Evolutionary conservation across 2,888 invertebrate species (phyloP).

Genomic region (Coenonympha glycerion): DNA sequence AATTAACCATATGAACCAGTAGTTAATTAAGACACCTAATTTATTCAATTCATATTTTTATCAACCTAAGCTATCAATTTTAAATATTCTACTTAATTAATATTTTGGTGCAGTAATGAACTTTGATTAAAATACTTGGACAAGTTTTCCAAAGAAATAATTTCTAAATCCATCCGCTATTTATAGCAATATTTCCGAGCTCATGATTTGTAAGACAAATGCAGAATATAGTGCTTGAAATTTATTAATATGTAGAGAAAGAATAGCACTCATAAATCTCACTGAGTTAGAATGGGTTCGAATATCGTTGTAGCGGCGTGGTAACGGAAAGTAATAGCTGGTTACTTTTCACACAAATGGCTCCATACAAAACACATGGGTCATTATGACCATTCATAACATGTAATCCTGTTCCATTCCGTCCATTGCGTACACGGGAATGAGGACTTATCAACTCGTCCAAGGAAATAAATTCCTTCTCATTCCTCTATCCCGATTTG

Average conservation of each 20-base stretch:
- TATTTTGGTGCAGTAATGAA: no score
- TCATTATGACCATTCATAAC: conserved; percentile 23
- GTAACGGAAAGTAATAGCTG: conserved; percentile 10
- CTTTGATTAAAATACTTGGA: no score
- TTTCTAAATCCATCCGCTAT: no score
- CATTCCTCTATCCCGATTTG: conserved; percentile 53
- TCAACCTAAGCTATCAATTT: no score
- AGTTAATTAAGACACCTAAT: neutral
- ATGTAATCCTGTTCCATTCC: conserved; percentile 32
- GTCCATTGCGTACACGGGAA: conserved; percentile 38
- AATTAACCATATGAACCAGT: neutral
- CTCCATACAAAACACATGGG: conserved; percentile 10
- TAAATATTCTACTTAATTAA: no score
- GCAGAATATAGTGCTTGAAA: no score
- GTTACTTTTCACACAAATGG: conserved; percentile 19
- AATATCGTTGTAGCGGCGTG: neutral
- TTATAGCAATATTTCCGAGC: no score
- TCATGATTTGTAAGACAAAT: no score
- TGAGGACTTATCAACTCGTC: conserved; percentile 34
- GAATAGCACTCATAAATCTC: conserved; percentile 25
- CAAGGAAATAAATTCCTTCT: conserved; percentile 48
- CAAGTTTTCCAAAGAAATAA: no score
- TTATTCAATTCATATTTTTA: no score
- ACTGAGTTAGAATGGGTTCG: neutral
- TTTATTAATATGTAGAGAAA: no score